A percentile compares a stretch with the other conserved stretches of the same genome.
Conservation (phyloP, 2,888 invertebrate genomes). For the Aradus depressus region DNA sequence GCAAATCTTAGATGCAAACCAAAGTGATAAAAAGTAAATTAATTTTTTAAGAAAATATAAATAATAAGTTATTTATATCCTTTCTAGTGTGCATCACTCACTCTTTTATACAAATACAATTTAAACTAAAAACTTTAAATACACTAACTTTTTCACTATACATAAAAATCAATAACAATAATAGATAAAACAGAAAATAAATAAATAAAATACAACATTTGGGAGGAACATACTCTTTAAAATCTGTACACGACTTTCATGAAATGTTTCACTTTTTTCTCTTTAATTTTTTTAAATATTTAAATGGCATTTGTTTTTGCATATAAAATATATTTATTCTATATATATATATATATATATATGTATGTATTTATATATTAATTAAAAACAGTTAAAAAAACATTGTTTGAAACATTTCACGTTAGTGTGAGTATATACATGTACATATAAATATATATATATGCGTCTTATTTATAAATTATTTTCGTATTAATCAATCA, state of each 20-base stretch:
- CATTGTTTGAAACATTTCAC: constrained; percentile 25
- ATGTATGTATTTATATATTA: constrained; percentile 12
- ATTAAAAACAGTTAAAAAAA: constrained; percentile 20
- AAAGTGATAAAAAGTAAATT: no score
- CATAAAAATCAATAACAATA: no score
- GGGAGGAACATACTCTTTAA: constrained; percentile 22
- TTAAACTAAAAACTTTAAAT: constrained; percentile 5
- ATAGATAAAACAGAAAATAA: constrained; percentile 12
- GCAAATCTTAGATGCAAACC: no score
- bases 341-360: no score
- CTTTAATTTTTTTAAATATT: constrained; percentile 3
- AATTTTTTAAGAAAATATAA: no score
- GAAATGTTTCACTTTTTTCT: constrained; percentile 21
- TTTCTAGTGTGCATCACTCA: constrained; percentile 1
- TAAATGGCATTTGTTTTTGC: constrained; percentile 16
- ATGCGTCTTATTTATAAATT: constrained; percentile 4
- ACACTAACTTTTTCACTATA: no score
- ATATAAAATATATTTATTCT: constrained; percentile 23
- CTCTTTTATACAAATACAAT: constrained; percentile 3
- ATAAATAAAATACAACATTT: constrained; percentile 4
- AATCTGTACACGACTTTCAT: constrained; percentile 17
- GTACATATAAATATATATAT: constrained; percentile 3
- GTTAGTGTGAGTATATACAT: constrained; percentile 13
- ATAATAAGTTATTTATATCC: no score
- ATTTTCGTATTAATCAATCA: no score